Conservation (phyloP, 1,140 invertebrate species). For the Mactra quadrangularis region DNA sequence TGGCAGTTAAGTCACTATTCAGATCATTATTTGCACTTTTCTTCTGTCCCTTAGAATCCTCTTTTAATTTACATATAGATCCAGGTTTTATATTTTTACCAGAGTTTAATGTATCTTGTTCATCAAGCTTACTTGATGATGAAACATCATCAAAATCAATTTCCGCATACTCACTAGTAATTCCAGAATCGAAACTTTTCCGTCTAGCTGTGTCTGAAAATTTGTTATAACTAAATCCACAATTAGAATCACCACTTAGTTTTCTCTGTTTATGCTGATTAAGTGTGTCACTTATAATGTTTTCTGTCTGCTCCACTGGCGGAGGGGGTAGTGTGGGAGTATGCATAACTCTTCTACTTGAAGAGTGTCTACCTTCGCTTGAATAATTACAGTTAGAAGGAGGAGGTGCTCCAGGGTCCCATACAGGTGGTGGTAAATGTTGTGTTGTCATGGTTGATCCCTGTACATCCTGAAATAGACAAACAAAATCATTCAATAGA, state of each 20-base stretch:
- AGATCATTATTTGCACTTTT: background rate
- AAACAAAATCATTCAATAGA: background rate
- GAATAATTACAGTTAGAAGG: background rate
- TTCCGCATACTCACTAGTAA: conserved; percentile 46
- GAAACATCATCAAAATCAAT: conserved; percentile 18
- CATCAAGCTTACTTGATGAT: background rate
- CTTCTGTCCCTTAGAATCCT: no score
- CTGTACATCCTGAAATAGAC: conserved; percentile 17
- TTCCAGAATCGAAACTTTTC: conserved; percentile 44
- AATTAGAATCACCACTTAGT: conserved; percentile 40
- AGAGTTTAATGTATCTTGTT: no score
- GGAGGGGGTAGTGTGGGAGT: conserved; percentile 41
- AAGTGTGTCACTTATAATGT: conserved; percentile 47
- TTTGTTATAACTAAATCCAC: conserved; percentile 7
- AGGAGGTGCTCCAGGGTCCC: conserved; percentile 21
- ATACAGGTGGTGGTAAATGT: conserved; percentile 23
- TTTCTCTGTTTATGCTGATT: conserved; percentile 50
- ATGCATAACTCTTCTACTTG: background rate
- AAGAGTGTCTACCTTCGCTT: background rate
- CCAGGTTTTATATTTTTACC: no score
- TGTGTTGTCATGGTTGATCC: conserved; percentile 10
- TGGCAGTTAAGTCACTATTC: background rate
- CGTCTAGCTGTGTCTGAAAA: conserved; percentile 2
- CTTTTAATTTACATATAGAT: no score
- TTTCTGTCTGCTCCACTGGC: conserved; percentile 34